A percentile compares a stretch with the other conserved stretches of the same genome.
These are phyloP conservation scores for Pseudomyrmex sp. DNA, from an alignment of 1,140 invertebrate genomes.

Conservation along the genomic window DNA sequence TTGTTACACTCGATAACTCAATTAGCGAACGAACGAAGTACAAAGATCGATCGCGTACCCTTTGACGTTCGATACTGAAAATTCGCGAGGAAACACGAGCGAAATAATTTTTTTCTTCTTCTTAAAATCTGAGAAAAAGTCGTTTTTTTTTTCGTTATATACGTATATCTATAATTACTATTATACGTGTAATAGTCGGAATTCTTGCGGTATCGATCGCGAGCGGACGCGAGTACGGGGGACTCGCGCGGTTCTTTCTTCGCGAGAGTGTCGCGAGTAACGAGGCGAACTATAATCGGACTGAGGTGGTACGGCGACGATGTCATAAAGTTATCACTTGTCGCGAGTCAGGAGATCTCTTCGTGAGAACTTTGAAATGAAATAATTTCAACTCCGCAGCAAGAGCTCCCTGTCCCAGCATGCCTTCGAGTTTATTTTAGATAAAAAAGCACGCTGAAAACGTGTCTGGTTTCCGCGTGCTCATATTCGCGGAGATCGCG, in stretches of 20 bases:
- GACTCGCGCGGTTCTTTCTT: constrained; percentile 5
- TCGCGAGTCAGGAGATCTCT: constrained; percentile 71
- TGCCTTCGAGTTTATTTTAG: constrained; percentile 29
- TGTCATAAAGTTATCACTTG: constrained; percentile 74
- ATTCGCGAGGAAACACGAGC: background rate
- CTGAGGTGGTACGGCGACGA: constrained; percentile 34
- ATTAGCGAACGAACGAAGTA: constrained; percentile 6
- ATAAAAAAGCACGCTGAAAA: constrained; percentile 55
- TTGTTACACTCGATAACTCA: constrained; percentile 2
- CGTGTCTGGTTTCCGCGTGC: constrained; percentile 6
- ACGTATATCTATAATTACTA: background rate
- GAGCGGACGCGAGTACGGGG: background rate
- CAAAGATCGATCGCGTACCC: background rate
- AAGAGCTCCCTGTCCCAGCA: constrained; percentile 9
- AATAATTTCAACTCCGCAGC: constrained; percentile 74
- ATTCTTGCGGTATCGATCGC: constrained; percentile 17
- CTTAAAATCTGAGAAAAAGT: constrained; percentile 2
- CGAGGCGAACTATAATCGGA: background rate
- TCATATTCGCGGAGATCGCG: background rate
- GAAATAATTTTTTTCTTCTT: constrained; percentile 19
- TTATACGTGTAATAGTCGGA: background rate
- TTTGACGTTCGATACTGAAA: constrained; percentile 14
- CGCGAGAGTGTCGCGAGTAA: background rate
- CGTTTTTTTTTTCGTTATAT: background rate
- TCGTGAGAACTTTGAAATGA: constrained; percentile 75